Base-by-base conservation (phyloP, 2,797 vertebrate genomes). In the Ceyx erithaca region DNA sequence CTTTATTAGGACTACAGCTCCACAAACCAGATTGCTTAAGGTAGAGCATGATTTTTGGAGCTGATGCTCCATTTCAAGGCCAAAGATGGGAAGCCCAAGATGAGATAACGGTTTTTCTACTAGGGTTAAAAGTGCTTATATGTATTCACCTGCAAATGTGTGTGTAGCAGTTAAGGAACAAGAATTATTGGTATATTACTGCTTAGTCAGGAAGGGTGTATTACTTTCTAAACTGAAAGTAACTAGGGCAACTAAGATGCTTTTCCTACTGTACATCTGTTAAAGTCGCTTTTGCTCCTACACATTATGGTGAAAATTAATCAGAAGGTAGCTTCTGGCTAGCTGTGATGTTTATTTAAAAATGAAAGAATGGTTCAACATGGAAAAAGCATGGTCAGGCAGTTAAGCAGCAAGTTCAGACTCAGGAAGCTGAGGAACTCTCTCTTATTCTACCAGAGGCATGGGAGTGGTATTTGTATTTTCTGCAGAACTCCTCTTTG, bases 381-480 rank as follows among this genome's bases (percentile, higher is more conserved):
- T 6, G 3, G 30, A 49, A 86, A 70, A 84, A 64, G 12, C 0
- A 1, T 45, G 26, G n/a, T 40, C 30, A 73, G 64, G 30, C 0
- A 1, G 40, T 75, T 80, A 48, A 80, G 48, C 33, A 85, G 72
- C 30, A 55, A 46, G 22, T 23, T 71, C 51, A 75, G 71, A 21
- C 18, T 67, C 1, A 2, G 18, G 45, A 87, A 73, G 55, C 6
- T 10, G 45, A 71, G 17, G 41, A 59, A 67, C 48, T 23, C 21
- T n/a, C 86, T 64, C 67, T 86, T 46, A 31, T 26, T 45, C 46
- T 57, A 43, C 19, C 64, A 75, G 23, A 48, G 16, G 19, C 55
- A 49, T 0, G 0, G 57, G 10, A 63, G 33, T 1, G 2, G n/a
- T 9, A 33, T 28, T 77, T 82, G 33, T 11, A 16, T 77, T 54